These are phyloP conservation scores for Leptopilina drosophilae DNA, from an alignment of 2,888 invertebrate genomes.

Conservation along the genomic window DNA sequence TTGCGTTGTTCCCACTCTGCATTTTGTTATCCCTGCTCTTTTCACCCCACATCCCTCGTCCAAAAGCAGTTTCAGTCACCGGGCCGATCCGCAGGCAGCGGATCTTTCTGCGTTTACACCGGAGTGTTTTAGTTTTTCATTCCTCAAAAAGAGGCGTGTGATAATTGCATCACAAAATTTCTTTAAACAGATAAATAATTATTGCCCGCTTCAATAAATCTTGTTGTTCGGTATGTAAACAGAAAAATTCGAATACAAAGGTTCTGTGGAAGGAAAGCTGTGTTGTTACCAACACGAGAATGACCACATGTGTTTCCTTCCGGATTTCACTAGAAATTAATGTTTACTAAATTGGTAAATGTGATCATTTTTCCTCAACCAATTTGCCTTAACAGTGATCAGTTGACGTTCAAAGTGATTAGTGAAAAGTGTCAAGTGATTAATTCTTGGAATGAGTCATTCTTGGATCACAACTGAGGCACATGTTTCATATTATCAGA, in stretches of 20 bases:
- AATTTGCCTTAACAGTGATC: no score
- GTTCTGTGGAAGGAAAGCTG: background rate
- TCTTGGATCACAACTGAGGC: background rate
- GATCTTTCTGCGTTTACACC: slow-evolving; percentile 62
- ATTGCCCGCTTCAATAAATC: no score
- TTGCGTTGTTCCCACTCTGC: slow-evolving; percentile 59
- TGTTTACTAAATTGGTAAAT: no score
- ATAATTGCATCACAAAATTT: background rate
- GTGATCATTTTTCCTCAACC: no score
- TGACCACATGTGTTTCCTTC: slow-evolving; percentile 59
- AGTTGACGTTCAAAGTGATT: no score
- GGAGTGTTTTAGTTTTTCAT: slow-evolving; percentile 39
- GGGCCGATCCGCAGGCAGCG: slow-evolving; percentile 73
- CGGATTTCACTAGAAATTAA: background rate
- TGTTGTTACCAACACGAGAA: slow-evolving; percentile 48
- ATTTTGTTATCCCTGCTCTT: slow-evolving; percentile 52
- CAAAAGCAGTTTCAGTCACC: slow-evolving; percentile 72
- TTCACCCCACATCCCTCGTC: slow-evolving; percentile 63
- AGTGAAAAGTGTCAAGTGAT: background rate
- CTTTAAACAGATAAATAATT: no score
- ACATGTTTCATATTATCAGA: background rate
- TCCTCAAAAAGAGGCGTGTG: background rate
- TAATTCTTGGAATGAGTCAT: background rate
- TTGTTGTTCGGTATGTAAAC: no score
- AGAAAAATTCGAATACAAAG: no score